Evolutionary conservation across 2,797 vertebrate genomes (phyloP).

Genomic region (Urosaurus nigricauda): DNA sequence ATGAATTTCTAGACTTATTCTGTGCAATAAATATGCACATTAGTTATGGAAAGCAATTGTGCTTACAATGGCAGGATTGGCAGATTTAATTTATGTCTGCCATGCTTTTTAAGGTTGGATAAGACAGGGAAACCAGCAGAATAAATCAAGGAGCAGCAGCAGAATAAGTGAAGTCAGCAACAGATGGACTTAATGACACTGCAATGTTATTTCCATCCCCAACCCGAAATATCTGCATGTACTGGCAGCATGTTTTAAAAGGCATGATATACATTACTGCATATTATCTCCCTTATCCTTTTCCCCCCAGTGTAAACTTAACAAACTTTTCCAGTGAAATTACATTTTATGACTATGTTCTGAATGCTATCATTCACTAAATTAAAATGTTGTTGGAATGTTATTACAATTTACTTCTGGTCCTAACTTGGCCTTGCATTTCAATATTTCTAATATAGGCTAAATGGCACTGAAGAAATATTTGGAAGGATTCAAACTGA

Average conservation of each 20-base stretch:
- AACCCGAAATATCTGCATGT: neutral
- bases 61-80: constrained; percentile 2
- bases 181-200: constrained; percentile 13
- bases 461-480: neutral
- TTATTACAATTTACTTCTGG: constrained; percentile 16
- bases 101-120: accelerated
- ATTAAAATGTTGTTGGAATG: constrained; percentile 15
- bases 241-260: accelerated
- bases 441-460: accelerated
- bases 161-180: constrained; percentile 5
- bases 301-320: neutral
- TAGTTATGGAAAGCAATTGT: neutral
- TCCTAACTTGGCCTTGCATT: neutral
- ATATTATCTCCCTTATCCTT: neutral
- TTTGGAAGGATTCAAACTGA: neutral
- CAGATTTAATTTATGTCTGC: neutral
- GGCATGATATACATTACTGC: neutral
- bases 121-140: neutral
- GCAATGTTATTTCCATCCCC: neutral
- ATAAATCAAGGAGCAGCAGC: neutral
- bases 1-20: too few species aligned
- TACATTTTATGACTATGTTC: neutral
- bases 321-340: neutral
- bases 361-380: accelerated
- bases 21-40: too few species aligned